These are phyloP conservation scores for Drosophila eugracilis DNA, from an alignment of 1,140 invertebrate species.

Conservation along the genomic window DNA sequence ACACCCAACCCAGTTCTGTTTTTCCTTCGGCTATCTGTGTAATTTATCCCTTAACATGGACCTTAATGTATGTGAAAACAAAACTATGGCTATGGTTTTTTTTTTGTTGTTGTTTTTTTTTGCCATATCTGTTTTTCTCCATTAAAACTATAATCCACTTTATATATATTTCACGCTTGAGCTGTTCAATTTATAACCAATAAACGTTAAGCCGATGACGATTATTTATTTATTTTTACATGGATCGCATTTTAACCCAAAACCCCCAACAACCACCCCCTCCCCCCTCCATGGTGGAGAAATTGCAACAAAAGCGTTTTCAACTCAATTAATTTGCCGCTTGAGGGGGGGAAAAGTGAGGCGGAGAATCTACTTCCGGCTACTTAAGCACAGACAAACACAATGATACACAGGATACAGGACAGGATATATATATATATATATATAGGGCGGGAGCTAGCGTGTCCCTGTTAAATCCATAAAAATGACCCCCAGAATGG, in stretches of 20 bases:
- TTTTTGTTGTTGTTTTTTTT: conserved; percentile 21
- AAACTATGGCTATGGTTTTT: conserved; percentile 11
- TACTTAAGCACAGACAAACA: conserved; percentile 72
- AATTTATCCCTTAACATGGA: conserved; percentile 48
- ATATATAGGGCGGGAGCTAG: conserved; percentile 11
- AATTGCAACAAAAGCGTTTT: conserved; percentile 57
- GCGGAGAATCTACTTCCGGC: conserved; percentile 60
- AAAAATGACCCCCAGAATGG: conserved; percentile 68
- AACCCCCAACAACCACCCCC: too few relatives aligned
- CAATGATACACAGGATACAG: too few relatives aligned
- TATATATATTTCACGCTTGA: conserved; percentile 79
- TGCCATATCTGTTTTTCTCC: conserved; percentile 13
- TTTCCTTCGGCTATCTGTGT: conserved; percentile 2
- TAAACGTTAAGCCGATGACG: conserved; percentile 70
- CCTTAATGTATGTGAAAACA: conserved; percentile 47
- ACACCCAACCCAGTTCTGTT: conserved; percentile 3
- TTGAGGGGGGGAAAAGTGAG: conserved; percentile 12
- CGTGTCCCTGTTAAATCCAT: conserved; percentile 68
- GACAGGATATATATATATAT: too few relatives aligned
- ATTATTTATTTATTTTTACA: conserved; percentile 78
- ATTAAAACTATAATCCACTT: conserved; percentile 82
- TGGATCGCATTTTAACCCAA: conserved; percentile 3
- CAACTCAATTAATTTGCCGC: conserved; percentile 76
- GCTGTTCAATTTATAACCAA: conserved; percentile 81
- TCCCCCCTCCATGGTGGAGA: background rate